A percentile compares a stretch with the other conserved stretches of the same genome.
These are phyloP conservation scores for Lonchura striata DNA, from an alignment of 2,113 vertebrate species.

Conservation along the genomic window DNA sequence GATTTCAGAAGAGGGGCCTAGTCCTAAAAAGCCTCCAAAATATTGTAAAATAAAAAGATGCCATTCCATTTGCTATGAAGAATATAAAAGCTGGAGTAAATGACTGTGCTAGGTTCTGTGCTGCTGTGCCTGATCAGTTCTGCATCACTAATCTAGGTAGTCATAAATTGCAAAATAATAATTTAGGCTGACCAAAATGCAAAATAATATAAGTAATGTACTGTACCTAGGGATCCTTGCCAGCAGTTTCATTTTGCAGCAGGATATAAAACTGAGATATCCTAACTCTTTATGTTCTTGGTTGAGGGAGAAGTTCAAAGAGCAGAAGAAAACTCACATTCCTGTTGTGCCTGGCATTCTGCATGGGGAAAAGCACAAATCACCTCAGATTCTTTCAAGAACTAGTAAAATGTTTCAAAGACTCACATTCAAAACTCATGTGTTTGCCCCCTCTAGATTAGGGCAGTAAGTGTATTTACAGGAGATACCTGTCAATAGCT, in stretches of 20 bases:
- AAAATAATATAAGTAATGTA: neutral
- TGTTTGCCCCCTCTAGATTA: neutral
- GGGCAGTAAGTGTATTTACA: neutral
- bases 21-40: neutral
- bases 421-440: neutral
- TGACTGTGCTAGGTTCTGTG: neutral
- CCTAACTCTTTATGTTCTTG: neutral
- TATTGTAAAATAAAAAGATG: neutral
- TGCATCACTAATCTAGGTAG: neutral
- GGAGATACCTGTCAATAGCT: neutral
- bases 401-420: neutral
- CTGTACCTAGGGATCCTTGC: neutral
- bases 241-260: neutral
- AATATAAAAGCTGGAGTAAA: neutral
- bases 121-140: neutral
- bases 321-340: neutral
- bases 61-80: neutral
- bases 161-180: conserved; percentile 25
- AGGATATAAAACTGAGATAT: neutral
- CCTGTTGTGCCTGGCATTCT: neutral
- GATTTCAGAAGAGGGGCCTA: neutral
- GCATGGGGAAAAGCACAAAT: neutral
- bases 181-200: conserved; percentile 15
- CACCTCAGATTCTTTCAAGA: neutral
- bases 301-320: neutral